Base-by-base conservation (phyloP, 2,888 invertebrate genomes). In the Drosophila stalkeri region DNA sequence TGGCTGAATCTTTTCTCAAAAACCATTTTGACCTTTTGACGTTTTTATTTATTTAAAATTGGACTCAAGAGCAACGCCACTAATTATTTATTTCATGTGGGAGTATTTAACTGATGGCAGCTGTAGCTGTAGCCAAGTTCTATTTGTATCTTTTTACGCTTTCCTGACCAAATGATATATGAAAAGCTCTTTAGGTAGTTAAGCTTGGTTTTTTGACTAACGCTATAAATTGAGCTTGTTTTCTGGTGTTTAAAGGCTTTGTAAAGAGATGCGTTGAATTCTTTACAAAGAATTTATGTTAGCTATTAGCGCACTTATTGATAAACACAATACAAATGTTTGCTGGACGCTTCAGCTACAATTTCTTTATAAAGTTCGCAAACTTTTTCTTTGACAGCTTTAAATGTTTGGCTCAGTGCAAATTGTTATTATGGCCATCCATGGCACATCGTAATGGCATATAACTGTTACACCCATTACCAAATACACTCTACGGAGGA, bases 341-440 rank as follows among this genome's bases (percentile, higher is more conserved):
- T 0, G 31, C n/a, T 16, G 3, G 16, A 12, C 14, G 8, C 8
- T 8, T 8, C 23, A 46, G 46, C 46, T 31, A n/a, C 31, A 57
- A 65, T 52, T 37, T 56, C 69, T 69, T 33, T 61, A 52, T 63
- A 68, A 41, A 64, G 18, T 5, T 23, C 7, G 16, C 49, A 11
- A 2, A 33, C 6, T 61, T 37, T 37, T 35, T 66, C 51, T 70
- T 63, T 51, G 49, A 57, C 43, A 76, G 39, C 52, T 71, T 77
- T 64, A 59, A 77, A 61, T 54, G 64, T 33, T 64, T 55, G 20
- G 52, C 18, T 39, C 52, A 39, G 47, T 61, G 33, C 18, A 65
- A 69, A 73, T 16, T 61, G 66, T 73, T 78, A 78, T 78, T 74
- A 74, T 78, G 78, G 74, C 75, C 75, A 77, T 74, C 78, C 55